A percentile compares a stretch with the other conserved stretches of the same genome.
phyloP scores from a whole-genome alignment of 2,113 vertebrate genomes.

The Rhagologus leucostigma region DNA sequence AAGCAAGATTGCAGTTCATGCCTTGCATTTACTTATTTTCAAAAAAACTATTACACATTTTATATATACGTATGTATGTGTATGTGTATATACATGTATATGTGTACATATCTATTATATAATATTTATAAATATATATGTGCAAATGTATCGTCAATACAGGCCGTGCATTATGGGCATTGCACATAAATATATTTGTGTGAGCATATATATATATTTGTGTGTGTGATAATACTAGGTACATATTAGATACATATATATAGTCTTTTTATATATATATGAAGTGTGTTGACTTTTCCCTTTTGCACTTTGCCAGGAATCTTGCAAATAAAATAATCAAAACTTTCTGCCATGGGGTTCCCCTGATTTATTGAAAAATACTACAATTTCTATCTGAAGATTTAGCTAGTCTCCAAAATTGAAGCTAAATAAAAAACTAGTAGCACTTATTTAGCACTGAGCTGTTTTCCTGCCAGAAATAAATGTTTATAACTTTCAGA shows the following conservation, averaged over 20 bases:
- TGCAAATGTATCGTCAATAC: background rate
- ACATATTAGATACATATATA: background rate
- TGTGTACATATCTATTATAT: background rate
- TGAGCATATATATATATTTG: background rate
- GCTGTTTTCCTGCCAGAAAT: background rate
- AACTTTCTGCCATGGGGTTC: background rate
- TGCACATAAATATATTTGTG: background rate
- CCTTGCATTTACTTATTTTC: background rate
- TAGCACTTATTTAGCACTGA: background rate
- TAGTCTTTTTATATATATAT: too few species aligned
- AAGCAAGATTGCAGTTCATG: background rate
- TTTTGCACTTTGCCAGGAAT: background rate
- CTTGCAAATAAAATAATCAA: background rate
- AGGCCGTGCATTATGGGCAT: background rate
- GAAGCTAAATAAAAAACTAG: background rate
- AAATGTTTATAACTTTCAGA: background rate
- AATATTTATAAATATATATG: background rate
- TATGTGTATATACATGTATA: fast-evolving
- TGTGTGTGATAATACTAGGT: background rate
- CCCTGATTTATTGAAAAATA: background rate
- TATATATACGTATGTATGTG: too few species aligned
- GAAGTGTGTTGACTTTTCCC: background rate
- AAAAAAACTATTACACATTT: background rate
- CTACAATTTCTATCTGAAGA: background rate
- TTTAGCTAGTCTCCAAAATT: background rate